Conservation (phyloP, 2,797 vertebrate genomes). For the Alosa sapidissima region DNA sequence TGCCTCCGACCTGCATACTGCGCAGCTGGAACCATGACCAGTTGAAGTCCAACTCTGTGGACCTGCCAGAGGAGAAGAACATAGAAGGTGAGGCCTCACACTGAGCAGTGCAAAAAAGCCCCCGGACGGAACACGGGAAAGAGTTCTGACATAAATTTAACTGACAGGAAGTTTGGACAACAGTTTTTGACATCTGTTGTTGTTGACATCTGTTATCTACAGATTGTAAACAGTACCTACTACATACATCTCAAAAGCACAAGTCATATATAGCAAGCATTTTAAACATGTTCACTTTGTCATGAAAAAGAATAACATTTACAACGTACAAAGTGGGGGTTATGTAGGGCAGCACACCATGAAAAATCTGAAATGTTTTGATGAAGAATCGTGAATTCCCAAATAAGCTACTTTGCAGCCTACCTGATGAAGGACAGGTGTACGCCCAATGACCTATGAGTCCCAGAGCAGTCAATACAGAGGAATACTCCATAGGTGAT, state of each 20-base stretch:
- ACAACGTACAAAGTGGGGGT: background rate
- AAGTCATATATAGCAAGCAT: too few relatives aligned
- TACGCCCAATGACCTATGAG: conserved; percentile 91
- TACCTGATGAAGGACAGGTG: conserved; percentile 95
- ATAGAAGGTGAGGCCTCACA: background rate
- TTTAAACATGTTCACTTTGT: too few relatives aligned
- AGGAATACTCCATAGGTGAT: conserved; percentile 95
- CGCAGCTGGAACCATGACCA: conserved; percentile 98
- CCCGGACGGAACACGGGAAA: too few relatives aligned
- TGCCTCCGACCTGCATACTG: conserved; percentile 97
- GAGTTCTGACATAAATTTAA: too few relatives aligned
- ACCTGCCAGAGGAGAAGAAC: conserved; percentile 68
- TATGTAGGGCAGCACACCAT: background rate
- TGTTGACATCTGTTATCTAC: background rate
- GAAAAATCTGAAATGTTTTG: background rate
- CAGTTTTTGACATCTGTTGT: too few relatives aligned
- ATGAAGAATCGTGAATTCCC: background rate
- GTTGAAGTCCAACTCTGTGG: conserved; percentile 94
- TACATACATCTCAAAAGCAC: background rate
- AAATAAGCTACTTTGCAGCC: conserved; percentile 4
- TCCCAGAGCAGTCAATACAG: conserved; percentile 95
- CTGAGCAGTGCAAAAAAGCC: background rate
- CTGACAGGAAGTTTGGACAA: too few relatives aligned
- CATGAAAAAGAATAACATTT: too few relatives aligned
- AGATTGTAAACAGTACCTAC: background rate